A percentile compares a stretch with the other conserved stretches of the same genome.
phyloP scores from a whole-genome alignment of 2,797 vertebrate species.

The Dromococcyx pavoninus region DNA sequence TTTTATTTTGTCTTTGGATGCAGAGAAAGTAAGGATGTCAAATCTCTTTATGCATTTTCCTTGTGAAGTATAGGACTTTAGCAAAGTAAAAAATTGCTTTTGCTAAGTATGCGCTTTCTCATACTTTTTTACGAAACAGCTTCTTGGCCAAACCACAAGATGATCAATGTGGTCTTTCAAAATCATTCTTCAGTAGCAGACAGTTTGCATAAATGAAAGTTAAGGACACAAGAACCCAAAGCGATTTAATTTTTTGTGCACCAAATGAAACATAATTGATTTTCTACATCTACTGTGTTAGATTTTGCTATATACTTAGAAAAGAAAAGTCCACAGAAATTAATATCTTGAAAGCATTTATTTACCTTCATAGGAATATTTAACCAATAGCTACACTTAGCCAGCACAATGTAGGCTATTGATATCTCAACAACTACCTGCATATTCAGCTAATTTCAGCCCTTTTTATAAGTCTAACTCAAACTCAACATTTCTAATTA shows the following conservation, averaged over 20 bases:
- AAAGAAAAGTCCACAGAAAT: neutral
- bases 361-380: neutral
- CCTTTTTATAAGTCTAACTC: neutral
- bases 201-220: conserved; percentile 35
- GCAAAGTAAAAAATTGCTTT: conserved; percentile 5
- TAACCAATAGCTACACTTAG: neutral
- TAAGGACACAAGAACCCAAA: neutral
- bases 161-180: conserved; percentile 22
- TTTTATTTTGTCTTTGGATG: neutral
- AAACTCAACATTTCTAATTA: neutral
- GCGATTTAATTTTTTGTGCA: neutral
- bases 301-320: neutral
- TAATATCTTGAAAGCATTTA: neutral
- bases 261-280: conserved; percentile 20
- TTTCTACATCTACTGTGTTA: neutral
- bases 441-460: neutral
- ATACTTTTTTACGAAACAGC: neutral
- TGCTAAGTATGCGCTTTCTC: neutral
- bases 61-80: neutral
- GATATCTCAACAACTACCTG: neutral
- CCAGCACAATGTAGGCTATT: neutral
- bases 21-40: neutral
- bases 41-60: neutral
- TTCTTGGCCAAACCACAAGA: neutral
- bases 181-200: conserved; percentile 12